phyloP scores from a whole-genome alignment of 1,140 invertebrate species.

The Brachionus plicatilis region DNA sequence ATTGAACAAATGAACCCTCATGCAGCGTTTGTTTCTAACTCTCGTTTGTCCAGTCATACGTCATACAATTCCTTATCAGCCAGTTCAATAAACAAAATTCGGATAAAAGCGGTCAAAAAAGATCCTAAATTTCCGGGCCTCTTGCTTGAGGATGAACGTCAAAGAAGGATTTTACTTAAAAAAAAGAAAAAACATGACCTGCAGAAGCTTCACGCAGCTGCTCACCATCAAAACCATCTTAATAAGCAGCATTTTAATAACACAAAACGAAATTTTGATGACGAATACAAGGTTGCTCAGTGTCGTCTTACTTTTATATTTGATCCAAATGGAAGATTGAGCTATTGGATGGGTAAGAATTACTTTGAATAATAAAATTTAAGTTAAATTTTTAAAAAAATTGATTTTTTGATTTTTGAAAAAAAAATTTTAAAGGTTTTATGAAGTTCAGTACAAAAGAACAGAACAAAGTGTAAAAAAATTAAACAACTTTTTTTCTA shows the following conservation, averaged over 20 bases:
- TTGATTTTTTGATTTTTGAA: not conserved
- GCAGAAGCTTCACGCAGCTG: not conserved
- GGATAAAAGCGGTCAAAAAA: not conserved
- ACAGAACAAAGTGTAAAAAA: no score
- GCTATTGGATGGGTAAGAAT: constrained; percentile 53
- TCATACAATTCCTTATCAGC: not conserved
- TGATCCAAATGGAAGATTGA: constrained; percentile 55
- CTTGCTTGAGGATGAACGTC: not conserved
- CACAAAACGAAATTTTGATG: not conserved
- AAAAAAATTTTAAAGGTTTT: not conserved
- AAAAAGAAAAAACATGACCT: constrained; percentile 14
- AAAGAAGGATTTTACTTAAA: not conserved
- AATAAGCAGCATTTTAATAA: not conserved
- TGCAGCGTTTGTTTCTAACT: not conserved
- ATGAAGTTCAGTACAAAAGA: no score
- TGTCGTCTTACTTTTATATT: constrained; percentile 49
- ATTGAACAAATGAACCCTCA: not conserved
- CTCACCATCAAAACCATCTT: not conserved
- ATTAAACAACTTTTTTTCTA: no score
- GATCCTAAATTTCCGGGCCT: not conserved
- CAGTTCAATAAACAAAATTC: not conserved
- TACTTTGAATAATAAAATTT: not conserved
- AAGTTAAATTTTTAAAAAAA: not conserved
- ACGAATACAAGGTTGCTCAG: constrained; percentile 14
- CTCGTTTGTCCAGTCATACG: not conserved